Base-by-base conservation (phyloP, 2,113 vertebrate species). In the Paramormyrops kingsleyae region DNA sequence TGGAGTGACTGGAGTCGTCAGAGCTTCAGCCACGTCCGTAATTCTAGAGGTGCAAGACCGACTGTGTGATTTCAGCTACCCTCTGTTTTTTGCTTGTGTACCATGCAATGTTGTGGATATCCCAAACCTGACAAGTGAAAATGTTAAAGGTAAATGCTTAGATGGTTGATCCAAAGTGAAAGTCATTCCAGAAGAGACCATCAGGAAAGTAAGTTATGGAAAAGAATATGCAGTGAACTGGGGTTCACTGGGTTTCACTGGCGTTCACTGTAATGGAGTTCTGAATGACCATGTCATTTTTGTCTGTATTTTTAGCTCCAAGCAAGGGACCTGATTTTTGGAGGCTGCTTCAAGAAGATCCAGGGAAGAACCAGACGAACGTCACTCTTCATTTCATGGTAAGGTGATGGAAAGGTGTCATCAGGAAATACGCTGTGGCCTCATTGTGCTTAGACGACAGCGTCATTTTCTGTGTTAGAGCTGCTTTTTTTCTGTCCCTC, bases 311-410 rank as follows among this genome's bases (percentile, higher is more conserved):
- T 92, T 92, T 92, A 99, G 98, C 95, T 94, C 98, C 98, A 27
- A 90, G 94, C 70, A 95, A 84, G 88, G 98, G 98, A 24, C 98
- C 98, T 1, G 96, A 98, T 59, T 97, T 99, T 91, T 99, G 98
- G 98, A 96, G 97, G 90, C 21, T 95, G 46, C 27, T 97, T 90
- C 90, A 92, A 87, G 96, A 97, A 70, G 95, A 97, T 90, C 85
- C 92, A 0, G 84, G 90, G 2, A 92, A 90, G 91, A 96, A 94
- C 46, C 94, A 95, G 90, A 97, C 94, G 62, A 97, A 97, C 0
- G 94, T 99, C 84, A 99, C 97, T 0, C 94, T 99, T 5, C 91
- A 98, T 31, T 97, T 98, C 95, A 95, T 97, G 97, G 98, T 99
- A 96, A 52, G 87, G 15, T 50, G n/a, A 46, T 24, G 56, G 49